Base-by-base conservation (phyloP, 2,113 vertebrate species). In the Xiphias gladius region DNA sequence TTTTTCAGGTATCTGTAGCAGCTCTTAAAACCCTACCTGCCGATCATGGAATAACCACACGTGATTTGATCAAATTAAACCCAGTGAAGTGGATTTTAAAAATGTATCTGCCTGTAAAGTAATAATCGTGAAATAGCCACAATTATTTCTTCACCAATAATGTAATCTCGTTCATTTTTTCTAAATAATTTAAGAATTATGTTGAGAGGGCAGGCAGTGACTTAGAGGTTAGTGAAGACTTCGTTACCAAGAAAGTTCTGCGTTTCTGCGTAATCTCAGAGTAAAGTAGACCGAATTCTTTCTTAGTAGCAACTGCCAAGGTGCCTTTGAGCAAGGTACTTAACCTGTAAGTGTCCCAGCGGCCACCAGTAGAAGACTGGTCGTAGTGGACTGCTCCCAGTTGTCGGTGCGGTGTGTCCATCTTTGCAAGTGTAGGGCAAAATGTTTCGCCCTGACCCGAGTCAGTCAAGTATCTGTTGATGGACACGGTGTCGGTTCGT, bases 241-340 rank as follows among this genome's bases (percentile, higher is more conserved):
- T 73, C 77, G 50, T 58, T 32, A 59, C 10, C 43, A 68, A 30
- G 14, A 66, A 19, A 14, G 22, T 58, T 65, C 48, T 81, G 62
- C 12, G 22, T 73, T 61, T 50, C n/a, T n/a, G n/a, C n/a, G n/a
- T 5, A 79, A n/a, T 39, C 32, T 9, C 65, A 20, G 43, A 16
- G 8, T 37, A 62, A 58, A 57, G 63, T 6, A 30, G 5, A 55
- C 17, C 11, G 1, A 55, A 30, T 24, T 63, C 5, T 37, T 71
- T 65, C 79, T 79, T 13, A 80, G 78, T 86, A 88, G 83, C 85
- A 73, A 77, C 73, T 85, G 79, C 89, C 83, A 57, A 46, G 81
- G 85, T 90, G 89, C 89, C 91, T 90, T 92, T 83, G 48, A 88
- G 79, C 76, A 83, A 82, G 82, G 82, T 66, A 59, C 68, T 58